Percentiles rank a stretch among this genome's conserved stretches.
Conservation (phyloP, 2,113 vertebrate genomes). For the Oreochromis spilurus region DNA sequence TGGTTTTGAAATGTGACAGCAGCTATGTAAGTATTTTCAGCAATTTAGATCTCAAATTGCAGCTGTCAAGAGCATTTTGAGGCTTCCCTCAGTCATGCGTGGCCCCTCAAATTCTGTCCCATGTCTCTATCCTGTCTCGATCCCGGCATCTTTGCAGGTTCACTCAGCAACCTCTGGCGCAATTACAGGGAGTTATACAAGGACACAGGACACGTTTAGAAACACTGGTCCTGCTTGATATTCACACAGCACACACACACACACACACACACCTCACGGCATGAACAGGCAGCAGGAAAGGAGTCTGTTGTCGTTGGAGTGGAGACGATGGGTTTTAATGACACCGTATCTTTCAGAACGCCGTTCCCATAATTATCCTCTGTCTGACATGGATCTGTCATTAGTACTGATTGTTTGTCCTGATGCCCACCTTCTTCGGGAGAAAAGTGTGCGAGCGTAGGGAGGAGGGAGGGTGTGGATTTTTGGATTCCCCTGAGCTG, state of each 20-base stretch:
- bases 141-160: constrained; percentile 15
- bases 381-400: constrained; percentile 75
- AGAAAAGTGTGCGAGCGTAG: constrained; percentile 5
- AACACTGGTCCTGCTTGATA: constrained; percentile 18
- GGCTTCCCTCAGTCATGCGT: constrained; percentile 12
- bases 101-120: constrained; percentile 24
- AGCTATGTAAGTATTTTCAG: constrained; percentile 36
- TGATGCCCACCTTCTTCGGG: constrained; percentile 54
- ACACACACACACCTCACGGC: background rate
- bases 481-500: constrained; percentile 49
- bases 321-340: constrained; percentile 66
- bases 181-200: constrained; percentile 34
- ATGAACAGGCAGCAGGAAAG: constrained; percentile 19
- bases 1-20: constrained; percentile 32
- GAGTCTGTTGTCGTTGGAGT: constrained; percentile 39
- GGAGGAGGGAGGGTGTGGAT: background rate
- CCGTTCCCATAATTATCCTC: constrained; percentile 61
- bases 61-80: constrained; percentile 36
- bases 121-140: constrained; percentile 38
- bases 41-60: constrained; percentile 59
- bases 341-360: constrained; percentile 65
- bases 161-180: constrained; percentile 19
- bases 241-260: background rate
- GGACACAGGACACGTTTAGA: constrained; percentile 16
- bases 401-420: constrained; percentile 65